Conservation (phyloP, 2,888 invertebrate genomes). For the Teleogryllus oceanicus region DNA sequence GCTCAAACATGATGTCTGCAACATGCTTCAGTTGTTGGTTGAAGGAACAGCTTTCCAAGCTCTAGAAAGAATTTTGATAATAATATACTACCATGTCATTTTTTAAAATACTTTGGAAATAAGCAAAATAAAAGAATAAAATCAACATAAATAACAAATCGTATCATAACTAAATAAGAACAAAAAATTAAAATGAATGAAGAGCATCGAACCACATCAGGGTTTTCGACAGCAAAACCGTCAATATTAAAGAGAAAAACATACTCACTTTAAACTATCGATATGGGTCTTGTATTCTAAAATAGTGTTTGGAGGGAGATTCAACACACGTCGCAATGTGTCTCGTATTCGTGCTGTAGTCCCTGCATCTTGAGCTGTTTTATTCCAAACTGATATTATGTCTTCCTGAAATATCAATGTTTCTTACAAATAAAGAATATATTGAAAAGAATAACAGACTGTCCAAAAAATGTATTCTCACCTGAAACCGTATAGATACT, state of each 20-base stretch:
- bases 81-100: not conserved
- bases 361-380: conserved; percentile 83
- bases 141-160: conserved; percentile 22
- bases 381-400: conserved; percentile 95
- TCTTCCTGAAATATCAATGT: conserved; percentile 70
- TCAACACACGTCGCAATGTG: conserved; percentile 88
- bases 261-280: conserved; percentile 71
- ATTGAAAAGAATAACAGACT: not conserved
- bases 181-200: conserved; percentile 28
- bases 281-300: conserved; percentile 91
- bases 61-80: conserved; percentile 20
- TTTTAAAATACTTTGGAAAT: conserved; percentile 26
- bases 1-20: conserved; percentile 1
- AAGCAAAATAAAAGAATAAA: conserved; percentile 25
- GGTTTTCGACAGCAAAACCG: not conserved
- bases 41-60: conserved; percentile 28
- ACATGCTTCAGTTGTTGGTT: conserved; percentile 20
- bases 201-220: not conserved
- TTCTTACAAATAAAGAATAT: no score
- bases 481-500: conserved; percentile 89
- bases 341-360: conserved; percentile 91
- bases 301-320: conserved; percentile 86
- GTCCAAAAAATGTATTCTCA: conserved; percentile 44
- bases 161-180: conserved; percentile 30
- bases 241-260: not conserved